Evolutionary conservation across 2,797 vertebrate species (phyloP), one percentile per base, ranked within the genome.

Genomic region (Discoglossus pictus): DNA sequence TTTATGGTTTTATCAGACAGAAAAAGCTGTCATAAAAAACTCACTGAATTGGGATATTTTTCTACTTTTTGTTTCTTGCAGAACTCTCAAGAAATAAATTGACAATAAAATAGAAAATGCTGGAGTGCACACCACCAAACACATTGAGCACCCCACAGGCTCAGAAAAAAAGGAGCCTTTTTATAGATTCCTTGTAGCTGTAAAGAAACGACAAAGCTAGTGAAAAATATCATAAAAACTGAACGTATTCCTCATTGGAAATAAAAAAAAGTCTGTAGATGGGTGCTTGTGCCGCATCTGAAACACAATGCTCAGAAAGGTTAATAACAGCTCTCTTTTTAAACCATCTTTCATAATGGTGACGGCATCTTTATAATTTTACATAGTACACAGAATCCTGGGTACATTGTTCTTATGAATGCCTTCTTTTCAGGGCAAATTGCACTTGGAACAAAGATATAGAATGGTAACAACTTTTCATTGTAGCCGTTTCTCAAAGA

Each of bases 281-380:
- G 47, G 18, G 56, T 65, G 51, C 13, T 46, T 40, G 17, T 17
- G 13, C 20, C 17, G 43, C 36, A 47, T 46, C 12, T 25, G 15
- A 61, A 61, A 50, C 59, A 60, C 38, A 69, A 50, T 50, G 23
- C 42, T 17, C 24, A 11, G 11, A 61, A 62, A 48, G 40, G 67
- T 55, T 62, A 62, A 24, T n/a, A 3, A 27, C 18, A 15, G 1
- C 6, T 44, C 21, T 47, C 18, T 65, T 55, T 65, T 55, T 46
- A 65, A 46, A 35, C 44, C 18, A 31, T 60, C 24, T 43, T 68
- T 68, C 39, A 44, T 61, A 54, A 53, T 68, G 40, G 48, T 16
- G 17, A 27, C 10, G 2, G 34, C 15, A 0, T 2, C 40, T 59
- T 16, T 39, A n/a, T 6, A 10, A 18, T 63, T 68, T 60, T 31